Base-by-base conservation (phyloP, 2,888 invertebrate species). In the Erebia epiphron region DNA sequence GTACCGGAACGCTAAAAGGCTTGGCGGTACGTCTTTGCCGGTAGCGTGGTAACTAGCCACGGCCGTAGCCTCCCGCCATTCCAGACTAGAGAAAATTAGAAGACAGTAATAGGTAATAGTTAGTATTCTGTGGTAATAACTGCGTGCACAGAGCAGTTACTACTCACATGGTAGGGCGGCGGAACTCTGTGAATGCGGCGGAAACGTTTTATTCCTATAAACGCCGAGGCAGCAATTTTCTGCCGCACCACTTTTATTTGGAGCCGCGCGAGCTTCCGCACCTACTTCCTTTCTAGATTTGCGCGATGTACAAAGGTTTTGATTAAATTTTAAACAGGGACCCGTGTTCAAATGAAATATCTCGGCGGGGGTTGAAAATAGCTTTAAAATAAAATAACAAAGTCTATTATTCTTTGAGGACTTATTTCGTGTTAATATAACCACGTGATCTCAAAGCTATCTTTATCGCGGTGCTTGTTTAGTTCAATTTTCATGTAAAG, bases 171-270 rank as follows among this genome's bases (percentile, higher is more conserved):
- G 52, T 1, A 1, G 43, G 8, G 35, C 41, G 43, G 62, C 54
- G 67, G 61, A 58, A 65, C 69, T 68, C 61, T 64, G 43, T 61
- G 73, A 57, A 49, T 49, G 65, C 66, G 54, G 18, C 73, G 73
- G 73, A 73, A 73, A 64, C 60, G 69, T 61, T 67, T 69, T 67
- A 64, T 71, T 72, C 72, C 65, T 67, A 56, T 73, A 71, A 71
- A 60, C 63, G 69, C 65, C n/a, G 67, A 43, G 54, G 64, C 73
- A 26, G 69, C 67, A 67, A 69, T 69, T 69, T 69, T 69, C 61
- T 54, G 26, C 50, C 64, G 60, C 56, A 18, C 43, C 54, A 57
- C 67, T 60, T 66, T 65, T 63, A 52, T 66, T 58, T 57, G 50
- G 41, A 57, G 46, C 43, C 18, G 43, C 16, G 61, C 43, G 9